A percentile compares a stretch with the other conserved stretches of the same genome.
phyloP scores from a whole-genome alignment of 2,888 invertebrate genomes.

The Dolomedes plantarius region DNA sequence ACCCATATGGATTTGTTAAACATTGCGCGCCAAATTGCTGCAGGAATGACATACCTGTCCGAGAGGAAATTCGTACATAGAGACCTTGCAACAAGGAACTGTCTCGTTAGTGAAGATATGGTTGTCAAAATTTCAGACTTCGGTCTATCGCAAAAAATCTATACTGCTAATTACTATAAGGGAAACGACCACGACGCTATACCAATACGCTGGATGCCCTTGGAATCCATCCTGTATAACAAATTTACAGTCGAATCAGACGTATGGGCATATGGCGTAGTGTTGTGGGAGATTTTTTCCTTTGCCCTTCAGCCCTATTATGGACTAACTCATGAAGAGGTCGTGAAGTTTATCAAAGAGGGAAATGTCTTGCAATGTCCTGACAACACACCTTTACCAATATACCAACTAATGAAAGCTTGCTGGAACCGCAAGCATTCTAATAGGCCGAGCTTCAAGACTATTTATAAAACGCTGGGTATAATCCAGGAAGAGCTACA shows the following conservation, averaged over 20 bases:
- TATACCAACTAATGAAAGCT: constrained; percentile 94
- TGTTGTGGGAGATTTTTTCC: constrained; percentile 97
- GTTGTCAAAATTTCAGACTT: constrained; percentile 98
- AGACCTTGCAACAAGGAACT: constrained; percentile 96
- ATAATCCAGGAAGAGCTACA: constrained; percentile 75
- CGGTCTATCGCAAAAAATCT: constrained; percentile 96
- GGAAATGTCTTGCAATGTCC: constrained; percentile 93
- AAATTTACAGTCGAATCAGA: constrained; percentile 97
- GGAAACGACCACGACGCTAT: constrained; percentile 97
- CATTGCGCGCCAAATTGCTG: constrained; percentile 91
- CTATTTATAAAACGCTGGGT: constrained; percentile 75
- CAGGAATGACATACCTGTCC: constrained; percentile 96
- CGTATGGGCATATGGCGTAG: constrained; percentile 98
- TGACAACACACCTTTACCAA: constrained; percentile 89
- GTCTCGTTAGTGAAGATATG: constrained; percentile 94
- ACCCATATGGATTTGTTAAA: constrained; percentile 88
- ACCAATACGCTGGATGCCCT: constrained; percentile 98
- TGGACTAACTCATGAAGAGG: constrained; percentile 97
- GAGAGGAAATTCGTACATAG: constrained; percentile 96
- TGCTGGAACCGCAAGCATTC: constrained; percentile 94
- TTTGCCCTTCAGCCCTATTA: constrained; percentile 97
- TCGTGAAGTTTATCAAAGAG: constrained; percentile 92
- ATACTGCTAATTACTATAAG: constrained; percentile 90
- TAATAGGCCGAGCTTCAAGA: constrained; percentile 87
- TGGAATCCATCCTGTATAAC: constrained; percentile 96